phyloP scores from a whole-genome alignment of 1,140 invertebrate genomes.

The Ostrea edulis region DNA sequence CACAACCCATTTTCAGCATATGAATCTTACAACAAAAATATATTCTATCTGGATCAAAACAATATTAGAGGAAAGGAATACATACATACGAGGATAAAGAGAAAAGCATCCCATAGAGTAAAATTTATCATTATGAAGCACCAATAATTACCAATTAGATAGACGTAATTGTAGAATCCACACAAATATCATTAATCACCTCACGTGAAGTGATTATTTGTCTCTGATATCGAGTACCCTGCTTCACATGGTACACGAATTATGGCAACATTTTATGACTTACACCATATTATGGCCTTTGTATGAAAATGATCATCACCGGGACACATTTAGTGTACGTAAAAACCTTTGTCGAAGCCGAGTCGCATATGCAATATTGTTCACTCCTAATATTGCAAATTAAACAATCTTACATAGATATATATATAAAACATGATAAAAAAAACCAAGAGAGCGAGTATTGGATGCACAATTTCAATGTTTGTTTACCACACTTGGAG shows the following conservation, averaged over 20 bases:
- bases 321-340: slow-evolving; percentile 2
- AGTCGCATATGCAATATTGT: slow-evolving; percentile 27
- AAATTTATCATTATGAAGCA: slow-evolving; percentile 23
- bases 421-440: slow-evolving; percentile 9
- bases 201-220: neutral
- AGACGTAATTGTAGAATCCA: slow-evolving; percentile 20
- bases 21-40: slow-evolving; percentile 32
- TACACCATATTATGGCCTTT: slow-evolving; percentile 7
- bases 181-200: slow-evolving; percentile 19
- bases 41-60: slow-evolving; percentile 12
- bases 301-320: slow-evolving; percentile 32
- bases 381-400: slow-evolving; percentile 25
- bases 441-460: slow-evolving; percentile 1
- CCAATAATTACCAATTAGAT: slow-evolving; percentile 35
- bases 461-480: slow-evolving; percentile 22
- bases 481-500: neutral
- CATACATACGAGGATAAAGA: slow-evolving; percentile 23
- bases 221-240: slow-evolving; percentile 10
- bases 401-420: neutral
- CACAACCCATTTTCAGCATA: slow-evolving; percentile 30
- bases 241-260: slow-evolving; percentile 13
- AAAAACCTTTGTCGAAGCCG: slow-evolving; percentile 10
- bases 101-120: neutral
- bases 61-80: slow-evolving; percentile 23
- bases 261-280: slow-evolving; percentile 31